Evolutionary conservation across 37 sponge, comb jelly and placozoan species (phyloP).

Genomic region (Axinella damicornis): DNA sequence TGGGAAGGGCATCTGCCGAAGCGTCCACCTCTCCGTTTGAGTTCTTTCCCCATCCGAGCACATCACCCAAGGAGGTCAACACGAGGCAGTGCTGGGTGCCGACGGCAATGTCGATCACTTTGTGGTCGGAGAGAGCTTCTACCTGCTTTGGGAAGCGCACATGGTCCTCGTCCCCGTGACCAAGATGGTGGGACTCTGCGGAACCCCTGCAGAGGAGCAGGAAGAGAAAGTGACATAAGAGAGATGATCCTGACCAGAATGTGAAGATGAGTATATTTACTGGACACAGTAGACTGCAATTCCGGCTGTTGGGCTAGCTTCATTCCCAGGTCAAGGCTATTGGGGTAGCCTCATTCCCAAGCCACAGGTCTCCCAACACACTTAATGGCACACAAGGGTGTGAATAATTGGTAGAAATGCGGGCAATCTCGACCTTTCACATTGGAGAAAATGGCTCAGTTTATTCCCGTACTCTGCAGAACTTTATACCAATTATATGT

Average conservation of each 20-base stretch:
- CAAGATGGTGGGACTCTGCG: conserved; percentile 73
- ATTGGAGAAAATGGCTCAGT: too few relatives aligned
- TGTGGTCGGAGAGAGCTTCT: conserved; percentile 42
- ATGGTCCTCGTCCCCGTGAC: conserved; percentile 71
- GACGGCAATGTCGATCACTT: conserved; percentile 60
- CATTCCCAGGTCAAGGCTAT: too few relatives aligned
- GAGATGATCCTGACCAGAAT: too few relatives aligned
- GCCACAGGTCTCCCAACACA: too few relatives aligned
- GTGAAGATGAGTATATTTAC: too few relatives aligned
- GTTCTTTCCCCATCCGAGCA: conserved; percentile 90
- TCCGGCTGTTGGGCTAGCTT: background rate
- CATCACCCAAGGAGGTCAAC: conserved; percentile 69
- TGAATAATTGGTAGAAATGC: too few relatives aligned
- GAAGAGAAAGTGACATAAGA: too few relatives aligned
- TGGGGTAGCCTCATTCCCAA: background rate
- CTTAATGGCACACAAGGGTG: too few relatives aligned
- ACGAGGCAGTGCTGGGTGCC: conserved; percentile 70
- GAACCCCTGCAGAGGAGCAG: conserved; percentile 72
- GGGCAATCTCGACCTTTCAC: too few relatives aligned
- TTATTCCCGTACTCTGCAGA: background rate
- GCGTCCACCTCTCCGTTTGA: conserved; percentile 57
- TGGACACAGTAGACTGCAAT: too few relatives aligned
- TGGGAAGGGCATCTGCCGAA: conserved; percentile 46
- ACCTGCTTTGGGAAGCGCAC: conserved; percentile 55
- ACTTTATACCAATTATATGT: background rate